Evolutionary conservation across 2,113 vertebrate species (phyloP).

Genomic region (Erpornis zantholeuca): DNA sequence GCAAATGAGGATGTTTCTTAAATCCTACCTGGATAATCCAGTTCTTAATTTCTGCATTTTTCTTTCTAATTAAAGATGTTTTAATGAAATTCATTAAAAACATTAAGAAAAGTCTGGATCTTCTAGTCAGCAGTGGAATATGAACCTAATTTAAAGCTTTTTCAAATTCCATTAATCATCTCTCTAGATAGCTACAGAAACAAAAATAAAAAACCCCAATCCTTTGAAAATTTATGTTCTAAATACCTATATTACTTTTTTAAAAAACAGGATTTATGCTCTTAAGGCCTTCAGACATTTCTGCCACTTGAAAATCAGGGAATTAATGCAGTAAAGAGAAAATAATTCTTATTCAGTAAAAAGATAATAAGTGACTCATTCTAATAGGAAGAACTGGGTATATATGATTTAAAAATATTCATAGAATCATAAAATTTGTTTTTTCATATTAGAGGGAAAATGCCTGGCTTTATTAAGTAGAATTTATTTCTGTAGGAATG

Average conservation of each 20-base stretch:
- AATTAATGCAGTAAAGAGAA: background rate
- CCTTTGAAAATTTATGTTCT: background rate
- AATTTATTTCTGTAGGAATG: background rate
- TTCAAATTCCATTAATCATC: background rate
- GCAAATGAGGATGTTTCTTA: background rate
- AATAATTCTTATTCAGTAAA: background rate
- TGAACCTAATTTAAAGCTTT: background rate
- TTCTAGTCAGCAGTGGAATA: background rate
- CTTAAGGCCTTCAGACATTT: background rate
- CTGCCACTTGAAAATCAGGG: background rate
- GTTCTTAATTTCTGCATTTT: background rate
- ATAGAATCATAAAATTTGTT: background rate
- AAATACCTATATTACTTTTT: background rate
- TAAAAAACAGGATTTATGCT: background rate
- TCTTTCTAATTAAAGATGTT: background rate
- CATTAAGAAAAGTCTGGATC: background rate
- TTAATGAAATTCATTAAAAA: background rate
- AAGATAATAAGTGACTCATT: background rate
- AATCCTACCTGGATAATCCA: background rate
- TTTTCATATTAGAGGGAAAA: background rate
- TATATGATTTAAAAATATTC: background rate
- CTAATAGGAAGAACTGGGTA: background rate
- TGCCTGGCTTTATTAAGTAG: background rate
- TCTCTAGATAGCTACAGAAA: background rate
- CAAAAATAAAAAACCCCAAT: background rate